These are phyloP conservation scores for Reticulitermes lucifugus DNA, from an alignment of 2,888 invertebrate species.

Conservation along the genomic window DNA sequence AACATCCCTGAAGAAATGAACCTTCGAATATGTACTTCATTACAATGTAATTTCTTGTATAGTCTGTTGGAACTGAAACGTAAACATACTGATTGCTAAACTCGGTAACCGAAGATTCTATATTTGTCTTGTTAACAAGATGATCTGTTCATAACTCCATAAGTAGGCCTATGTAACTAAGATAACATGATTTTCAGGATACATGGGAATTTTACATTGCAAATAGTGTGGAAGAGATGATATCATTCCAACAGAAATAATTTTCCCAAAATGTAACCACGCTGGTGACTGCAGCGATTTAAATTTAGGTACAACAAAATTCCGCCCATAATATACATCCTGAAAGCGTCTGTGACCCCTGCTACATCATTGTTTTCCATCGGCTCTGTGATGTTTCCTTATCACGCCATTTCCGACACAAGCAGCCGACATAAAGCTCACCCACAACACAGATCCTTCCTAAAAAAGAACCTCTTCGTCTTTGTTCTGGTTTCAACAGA, in stretches of 20 bases:
- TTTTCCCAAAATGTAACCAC: background rate
- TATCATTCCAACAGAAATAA: background rate
- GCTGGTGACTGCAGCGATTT: background rate
- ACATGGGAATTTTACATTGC: background rate
- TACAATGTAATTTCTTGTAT: too few species aligned
- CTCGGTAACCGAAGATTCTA: background rate
- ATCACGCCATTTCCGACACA: slow-evolving; percentile 23
- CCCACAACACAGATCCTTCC: background rate
- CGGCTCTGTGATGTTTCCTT: slow-evolving; percentile 14
- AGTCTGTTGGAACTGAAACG: too few species aligned
- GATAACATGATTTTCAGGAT: background rate
- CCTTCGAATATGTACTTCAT: too few species aligned
- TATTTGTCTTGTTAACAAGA: background rate
- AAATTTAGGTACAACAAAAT: too few species aligned
- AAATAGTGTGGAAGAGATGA: background rate
- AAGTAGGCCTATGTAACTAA: background rate
- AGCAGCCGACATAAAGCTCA: background rate
- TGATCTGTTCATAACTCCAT: background rate
- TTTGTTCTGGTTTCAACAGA: slow-evolving; percentile 1
- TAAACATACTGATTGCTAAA: too few species aligned
- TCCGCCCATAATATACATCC: background rate
- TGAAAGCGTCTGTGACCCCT: background rate
- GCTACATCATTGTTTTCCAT: background rate
- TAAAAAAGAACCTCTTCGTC: background rate
- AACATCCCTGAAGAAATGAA: too few species aligned